Conservation (phyloP, 1,140 invertebrate genomes). For the Polypedilum pembai region DNA sequence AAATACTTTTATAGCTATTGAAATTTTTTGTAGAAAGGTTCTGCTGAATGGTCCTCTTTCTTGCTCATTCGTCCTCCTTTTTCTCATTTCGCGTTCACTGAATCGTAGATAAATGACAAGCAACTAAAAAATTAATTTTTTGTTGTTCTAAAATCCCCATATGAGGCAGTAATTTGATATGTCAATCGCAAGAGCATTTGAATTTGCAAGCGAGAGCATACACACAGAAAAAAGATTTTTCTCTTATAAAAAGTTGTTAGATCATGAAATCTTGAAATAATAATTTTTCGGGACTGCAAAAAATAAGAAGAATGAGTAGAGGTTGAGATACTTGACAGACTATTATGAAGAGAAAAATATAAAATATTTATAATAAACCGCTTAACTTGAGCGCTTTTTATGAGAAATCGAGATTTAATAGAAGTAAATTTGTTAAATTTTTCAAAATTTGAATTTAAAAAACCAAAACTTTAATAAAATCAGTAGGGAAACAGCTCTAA, state of each 20-base stretch:
- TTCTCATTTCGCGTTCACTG: background rate
- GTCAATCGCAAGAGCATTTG: background rate
- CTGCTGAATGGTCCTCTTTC: too few relatives aligned
- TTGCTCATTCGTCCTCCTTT: too few relatives aligned
- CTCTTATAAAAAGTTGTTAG: background rate
- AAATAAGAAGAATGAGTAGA: background rate
- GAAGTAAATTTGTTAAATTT: too few relatives aligned
- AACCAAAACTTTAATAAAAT: too few relatives aligned
- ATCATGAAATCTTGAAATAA: slow-evolving; percentile 4
- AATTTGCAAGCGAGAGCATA: background rate
- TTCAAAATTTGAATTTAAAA: too few relatives aligned
- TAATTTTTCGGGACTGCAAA: background rate
- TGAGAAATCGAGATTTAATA: too few relatives aligned
- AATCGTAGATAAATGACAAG: slow-evolving; percentile 27
- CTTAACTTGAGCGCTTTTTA: too few relatives aligned
- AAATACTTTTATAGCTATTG: too few relatives aligned
- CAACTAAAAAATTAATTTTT: slow-evolving; percentile 11
- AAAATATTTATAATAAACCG: too few relatives aligned
- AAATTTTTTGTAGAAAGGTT: too few relatives aligned
- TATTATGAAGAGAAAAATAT: background rate
- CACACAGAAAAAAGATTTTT: background rate
- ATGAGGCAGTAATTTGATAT: slow-evolving; percentile 25
- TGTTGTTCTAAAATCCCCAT: background rate
- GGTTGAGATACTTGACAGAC: background rate
- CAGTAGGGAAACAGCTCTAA: too few relatives aligned